phyloP scores from a whole-genome alignment of 2,888 invertebrate species.

The Apamea sordens region DNA sequence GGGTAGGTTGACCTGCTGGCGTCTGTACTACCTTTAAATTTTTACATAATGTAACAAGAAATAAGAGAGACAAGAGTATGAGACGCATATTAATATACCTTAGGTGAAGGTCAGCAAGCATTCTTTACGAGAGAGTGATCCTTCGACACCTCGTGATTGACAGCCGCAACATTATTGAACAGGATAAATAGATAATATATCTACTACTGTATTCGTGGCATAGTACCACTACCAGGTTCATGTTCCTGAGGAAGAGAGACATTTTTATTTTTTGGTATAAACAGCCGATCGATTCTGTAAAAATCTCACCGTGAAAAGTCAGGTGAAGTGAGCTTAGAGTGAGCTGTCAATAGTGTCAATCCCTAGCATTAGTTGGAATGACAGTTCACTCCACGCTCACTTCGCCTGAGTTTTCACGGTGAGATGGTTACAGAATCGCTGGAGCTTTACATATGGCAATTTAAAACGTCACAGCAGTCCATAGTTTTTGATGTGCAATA shows the following conservation, averaged over 20 bases:
- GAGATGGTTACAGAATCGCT: too few relatives aligned
- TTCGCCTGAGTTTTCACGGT: too few relatives aligned
- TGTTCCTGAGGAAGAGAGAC: background rate
- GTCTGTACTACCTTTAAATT: background rate
- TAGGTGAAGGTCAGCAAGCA: constrained; percentile 70
- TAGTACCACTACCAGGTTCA: background rate
- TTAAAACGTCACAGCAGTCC: too few relatives aligned
- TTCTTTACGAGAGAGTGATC: constrained; percentile 70
- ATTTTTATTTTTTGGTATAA: background rate
- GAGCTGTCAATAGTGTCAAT: too few relatives aligned
- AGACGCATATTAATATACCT: constrained; percentile 11
- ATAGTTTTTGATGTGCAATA: too few relatives aligned
- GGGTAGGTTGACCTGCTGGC: too few relatives aligned
- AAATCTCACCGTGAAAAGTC: too few relatives aligned
- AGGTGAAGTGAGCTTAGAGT: too few relatives aligned
- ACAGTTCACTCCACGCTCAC: too few relatives aligned
- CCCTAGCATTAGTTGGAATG: too few relatives aligned
- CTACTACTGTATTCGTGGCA: background rate
- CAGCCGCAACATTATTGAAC: constrained; percentile 44
- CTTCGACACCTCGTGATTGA: constrained; percentile 80
- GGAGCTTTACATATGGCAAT: background rate
- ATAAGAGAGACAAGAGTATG: too few relatives aligned
- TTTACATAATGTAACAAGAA: background rate
- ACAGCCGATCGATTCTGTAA: too few relatives aligned
- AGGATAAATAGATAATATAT: background rate